A percentile compares a stretch with the other conserved stretches of the same genome.
These are phyloP conservation scores for Sturnus vulgaris DNA, from an alignment of 2,113 vertebrate species.

Conservation along the genomic window DNA sequence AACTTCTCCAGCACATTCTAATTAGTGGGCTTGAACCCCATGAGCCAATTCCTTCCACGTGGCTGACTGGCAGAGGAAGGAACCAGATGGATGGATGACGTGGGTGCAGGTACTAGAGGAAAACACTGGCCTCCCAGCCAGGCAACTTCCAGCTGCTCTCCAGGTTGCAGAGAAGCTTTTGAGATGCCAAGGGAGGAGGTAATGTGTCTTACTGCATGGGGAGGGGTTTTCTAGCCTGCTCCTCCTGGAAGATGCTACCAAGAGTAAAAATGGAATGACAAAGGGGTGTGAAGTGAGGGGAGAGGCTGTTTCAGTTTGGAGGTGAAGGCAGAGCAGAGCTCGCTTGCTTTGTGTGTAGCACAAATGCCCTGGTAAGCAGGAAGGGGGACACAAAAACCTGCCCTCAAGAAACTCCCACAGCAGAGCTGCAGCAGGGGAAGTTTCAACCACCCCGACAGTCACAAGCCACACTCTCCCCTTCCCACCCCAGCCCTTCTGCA, in stretches of 20 bases:
- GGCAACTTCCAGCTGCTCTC: background rate
- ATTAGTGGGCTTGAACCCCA: background rate
- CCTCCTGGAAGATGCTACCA: background rate
- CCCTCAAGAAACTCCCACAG: background rate
- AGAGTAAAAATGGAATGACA: background rate
- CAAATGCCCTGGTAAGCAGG: background rate
- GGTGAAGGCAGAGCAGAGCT: background rate
- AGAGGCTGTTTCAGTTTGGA: background rate
- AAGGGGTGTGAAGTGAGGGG: background rate
- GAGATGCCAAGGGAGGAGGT: background rate
- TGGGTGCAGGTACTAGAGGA: background rate
- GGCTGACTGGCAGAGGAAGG: background rate
- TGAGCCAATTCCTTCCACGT: background rate
- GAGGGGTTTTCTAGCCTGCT: background rate
- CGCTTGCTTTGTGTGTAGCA: background rate
- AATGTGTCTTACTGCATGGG: accelerated
- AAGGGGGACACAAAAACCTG: background rate
- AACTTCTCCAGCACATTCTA: background rate
- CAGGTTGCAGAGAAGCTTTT: background rate
- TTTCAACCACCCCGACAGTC: accelerated
- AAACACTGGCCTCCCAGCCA: background rate
- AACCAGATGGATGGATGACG: background rate
- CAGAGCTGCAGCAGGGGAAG: background rate
- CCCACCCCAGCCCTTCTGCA: background rate
- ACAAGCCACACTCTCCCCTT: background rate